phyloP scores from a whole-genome alignment of 2,797 vertebrate species.

The Hemibagrus guttatus region DNA sequence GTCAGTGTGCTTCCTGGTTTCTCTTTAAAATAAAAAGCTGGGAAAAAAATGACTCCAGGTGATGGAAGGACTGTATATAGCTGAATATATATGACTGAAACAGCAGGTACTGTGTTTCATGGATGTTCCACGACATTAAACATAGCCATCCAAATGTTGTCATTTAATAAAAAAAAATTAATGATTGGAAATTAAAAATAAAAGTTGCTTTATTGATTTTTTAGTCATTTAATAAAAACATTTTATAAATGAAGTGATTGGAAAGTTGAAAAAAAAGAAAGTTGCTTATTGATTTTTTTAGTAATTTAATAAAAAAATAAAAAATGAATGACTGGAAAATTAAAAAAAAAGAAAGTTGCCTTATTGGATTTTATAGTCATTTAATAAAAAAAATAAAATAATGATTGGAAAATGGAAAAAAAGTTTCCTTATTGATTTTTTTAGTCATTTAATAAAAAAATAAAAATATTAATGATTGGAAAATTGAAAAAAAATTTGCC shows the following conservation, averaged over 20 bases:
- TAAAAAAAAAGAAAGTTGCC: neutral
- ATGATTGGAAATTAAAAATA: too few relatives aligned
- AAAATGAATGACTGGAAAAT: neutral
- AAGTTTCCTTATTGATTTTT: too few relatives aligned
- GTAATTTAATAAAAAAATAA: neutral
- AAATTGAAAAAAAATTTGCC: too few relatives aligned
- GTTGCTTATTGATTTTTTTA: too few relatives aligned
- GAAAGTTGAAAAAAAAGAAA: neutral
- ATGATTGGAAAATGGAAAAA: too few relatives aligned
- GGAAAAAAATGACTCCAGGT: neutral
- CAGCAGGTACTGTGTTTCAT: neutral
- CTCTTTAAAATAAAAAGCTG: neutral
- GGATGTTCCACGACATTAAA: neutral
- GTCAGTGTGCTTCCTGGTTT: neutral
- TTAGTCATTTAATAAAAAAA: too few relatives aligned
- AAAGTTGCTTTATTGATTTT: too few relatives aligned
- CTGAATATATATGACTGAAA: too few relatives aligned
- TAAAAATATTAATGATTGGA: too few relatives aligned
- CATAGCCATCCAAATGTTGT: neutral
- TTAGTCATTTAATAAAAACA: neutral
- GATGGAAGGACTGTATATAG: neutral
- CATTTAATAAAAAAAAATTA: neutral
- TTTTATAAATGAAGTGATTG: neutral
- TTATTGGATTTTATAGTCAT: neutral
- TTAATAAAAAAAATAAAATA: too few relatives aligned